Base-by-base conservation (phyloP, 2,113 vertebrate species). In the Hoplias malabaricus region DNA sequence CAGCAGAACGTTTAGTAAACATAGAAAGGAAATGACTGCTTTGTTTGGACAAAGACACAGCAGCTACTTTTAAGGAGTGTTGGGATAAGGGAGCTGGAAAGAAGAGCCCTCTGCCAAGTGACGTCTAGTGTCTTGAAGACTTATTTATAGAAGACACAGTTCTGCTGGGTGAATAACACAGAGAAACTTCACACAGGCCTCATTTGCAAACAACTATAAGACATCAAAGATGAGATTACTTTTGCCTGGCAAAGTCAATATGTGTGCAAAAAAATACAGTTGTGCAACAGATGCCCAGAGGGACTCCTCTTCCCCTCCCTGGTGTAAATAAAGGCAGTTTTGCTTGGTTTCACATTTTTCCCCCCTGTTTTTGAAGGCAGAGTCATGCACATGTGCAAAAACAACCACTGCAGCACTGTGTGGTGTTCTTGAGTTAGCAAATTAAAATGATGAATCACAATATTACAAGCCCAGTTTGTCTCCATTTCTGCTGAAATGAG, bases 381-480 rank as follows among this genome's bases (percentile, higher is more conserved):
- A 62, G 29, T 13, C 29, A 71, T 72, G 68, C 57, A 65, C 69
- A 57, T 75, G 72, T 75, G 31, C 72, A 72, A 63, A 78, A 71
- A 34, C 38, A 65, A 50, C 59, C 33, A 43, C 21, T 65, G 29
- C 48, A 79, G 77, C 77, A 73, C 59, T 66, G 66, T 73, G 50
- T 16, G 23, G 31, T 59, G 48, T 16, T 73, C 62, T 46, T 31
- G 62, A 72, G 69, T 59, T 73, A 57, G 69, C 77, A 73, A 42
- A 72, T 73, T 73, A 79, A 79, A 79, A 34, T 73, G 77, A 79
- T 79, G 77, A 79, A 73, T 79, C 69, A 42, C 53, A n/a, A 36
- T 66, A 73, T 73, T 67, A 73, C 46, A 40, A 16, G 63, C 27
- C 21, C 38, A 43, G 61, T 65, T 33, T 61, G 54, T 73, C 69